Conservation (phyloP, 30 jellyfish, hydroid and myxozoan genomes). For the Mastigias papua region DNA sequence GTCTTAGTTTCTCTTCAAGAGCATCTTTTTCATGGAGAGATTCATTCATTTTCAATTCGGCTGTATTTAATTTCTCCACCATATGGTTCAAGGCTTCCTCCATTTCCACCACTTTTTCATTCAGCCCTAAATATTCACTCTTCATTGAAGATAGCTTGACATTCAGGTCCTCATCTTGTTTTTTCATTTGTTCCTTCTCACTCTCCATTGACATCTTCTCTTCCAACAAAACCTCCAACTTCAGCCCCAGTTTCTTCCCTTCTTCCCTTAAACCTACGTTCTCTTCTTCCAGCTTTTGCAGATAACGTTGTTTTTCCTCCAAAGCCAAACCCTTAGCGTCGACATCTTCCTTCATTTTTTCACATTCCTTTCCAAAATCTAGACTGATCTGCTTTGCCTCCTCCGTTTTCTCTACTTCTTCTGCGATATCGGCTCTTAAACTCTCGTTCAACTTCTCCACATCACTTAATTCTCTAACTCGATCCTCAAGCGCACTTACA, state of each 20-base stretch:
- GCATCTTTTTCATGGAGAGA: slow-evolving; percentile 34
- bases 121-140: slow-evolving; percentile 1
- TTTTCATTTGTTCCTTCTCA: background rate
- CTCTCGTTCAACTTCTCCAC: background rate
- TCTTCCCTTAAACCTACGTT: background rate
- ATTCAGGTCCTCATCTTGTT: slow-evolving; percentile 12
- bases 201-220: slow-evolving; percentile 3
- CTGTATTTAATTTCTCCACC: slow-evolving; percentile 52
- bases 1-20: slow-evolving; percentile 38
- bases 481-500: background rate
- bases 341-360: background rate
- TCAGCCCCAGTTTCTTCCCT: background rate
- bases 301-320: background rate
- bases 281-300: background rate
- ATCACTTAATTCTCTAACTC: background rate
- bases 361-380: background rate
- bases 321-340: background rate
- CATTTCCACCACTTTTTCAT: slow-evolving; percentile 39
- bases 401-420: background rate
- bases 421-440: background rate
- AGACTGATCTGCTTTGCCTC: slow-evolving; percentile 4
- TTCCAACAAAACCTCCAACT: background rate
- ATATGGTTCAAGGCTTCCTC: slow-evolving; percentile 52
- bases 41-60: slow-evolving; percentile 58
- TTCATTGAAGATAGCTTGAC: background rate